phyloP scores from a whole-genome alignment of 2,888 invertebrate species.

The Helicoverpa assulta region DNA sequence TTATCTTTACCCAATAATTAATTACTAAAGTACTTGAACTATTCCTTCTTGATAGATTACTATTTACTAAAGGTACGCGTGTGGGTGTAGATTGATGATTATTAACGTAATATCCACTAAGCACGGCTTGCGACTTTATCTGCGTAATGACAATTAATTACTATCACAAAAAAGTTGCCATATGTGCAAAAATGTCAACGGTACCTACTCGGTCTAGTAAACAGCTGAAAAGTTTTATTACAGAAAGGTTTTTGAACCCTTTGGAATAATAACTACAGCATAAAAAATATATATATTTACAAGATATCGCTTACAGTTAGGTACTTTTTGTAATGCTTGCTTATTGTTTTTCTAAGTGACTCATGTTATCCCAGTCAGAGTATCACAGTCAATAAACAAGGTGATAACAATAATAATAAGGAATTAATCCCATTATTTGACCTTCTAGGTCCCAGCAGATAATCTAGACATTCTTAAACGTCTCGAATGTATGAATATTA shows the following conservation, averaged over 20 bases:
- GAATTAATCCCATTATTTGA: slow-evolving; percentile 7
- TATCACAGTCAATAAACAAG: neutral
- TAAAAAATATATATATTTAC: no score
- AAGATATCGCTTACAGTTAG: no score
- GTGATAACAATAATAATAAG: neutral
- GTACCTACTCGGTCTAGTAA: no score
- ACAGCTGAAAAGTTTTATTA: no score
- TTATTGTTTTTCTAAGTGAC: no score
- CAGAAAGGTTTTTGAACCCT: no score
- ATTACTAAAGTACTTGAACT: slow-evolving; percentile 9
- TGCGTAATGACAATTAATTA: neutral
- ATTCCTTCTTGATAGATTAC: slow-evolving; percentile 25
- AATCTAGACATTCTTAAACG: slow-evolving; percentile 25
- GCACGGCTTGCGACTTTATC: neutral
- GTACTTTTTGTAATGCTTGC: no score
- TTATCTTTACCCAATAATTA: slow-evolving; percentile 6
- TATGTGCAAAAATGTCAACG: no score
- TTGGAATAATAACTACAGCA: no score
- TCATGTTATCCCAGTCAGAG: neutral
- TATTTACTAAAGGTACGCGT: slow-evolving; percentile 15
- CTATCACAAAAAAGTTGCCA: neutral
- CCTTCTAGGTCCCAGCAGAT: slow-evolving; percentile 15
- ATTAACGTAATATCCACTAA: slow-evolving; percentile 9
- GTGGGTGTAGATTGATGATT: slow-evolving; percentile 45
- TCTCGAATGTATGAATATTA: slow-evolving; percentile 33